A percentile compares a stretch with the other conserved stretches of the same genome.
These are phyloP conservation scores for Pseudocheirus occidentalis DNA, from an alignment of 2,797 vertebrate genomes.

Conservation along the genomic window DNA sequence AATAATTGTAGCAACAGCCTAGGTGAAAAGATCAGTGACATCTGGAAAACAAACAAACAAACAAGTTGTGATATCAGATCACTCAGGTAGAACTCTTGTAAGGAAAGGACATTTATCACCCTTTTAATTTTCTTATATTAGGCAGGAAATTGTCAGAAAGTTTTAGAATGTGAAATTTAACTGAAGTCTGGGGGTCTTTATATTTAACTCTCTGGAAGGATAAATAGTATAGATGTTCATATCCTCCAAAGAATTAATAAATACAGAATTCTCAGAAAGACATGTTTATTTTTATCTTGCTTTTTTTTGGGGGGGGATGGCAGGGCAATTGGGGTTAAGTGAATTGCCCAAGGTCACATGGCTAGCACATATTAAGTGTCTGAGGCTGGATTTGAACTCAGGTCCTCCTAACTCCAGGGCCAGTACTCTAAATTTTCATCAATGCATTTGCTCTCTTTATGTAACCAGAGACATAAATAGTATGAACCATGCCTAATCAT, in stretches of 20 bases:
- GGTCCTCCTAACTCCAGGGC: too few species aligned
- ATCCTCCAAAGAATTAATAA: background rate
- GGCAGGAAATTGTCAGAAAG: background rate
- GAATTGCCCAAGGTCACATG: too few species aligned
- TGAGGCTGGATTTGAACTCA: too few species aligned
- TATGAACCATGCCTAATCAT: background rate
- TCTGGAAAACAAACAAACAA: background rate
- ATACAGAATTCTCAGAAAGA: background rate
- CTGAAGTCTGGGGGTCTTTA: background rate
- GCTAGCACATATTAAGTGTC: too few species aligned
- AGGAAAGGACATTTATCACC: background rate
- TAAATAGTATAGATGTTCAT: background rate
- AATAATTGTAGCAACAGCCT: background rate
- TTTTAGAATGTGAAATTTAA: background rate
- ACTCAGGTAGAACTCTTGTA: background rate
- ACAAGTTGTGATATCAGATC: background rate
- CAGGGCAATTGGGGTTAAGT: too few species aligned
- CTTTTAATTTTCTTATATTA: background rate
- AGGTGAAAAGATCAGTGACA: background rate
- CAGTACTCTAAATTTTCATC: background rate
- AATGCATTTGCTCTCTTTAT: background rate
- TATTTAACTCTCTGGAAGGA: background rate
- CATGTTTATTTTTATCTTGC: too few species aligned
- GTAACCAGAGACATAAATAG: background rate
- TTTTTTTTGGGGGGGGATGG: too few species aligned